phyloP scores from a whole-genome alignment of 1,140 invertebrate genomes.

The Apolygus lucorum region DNA sequence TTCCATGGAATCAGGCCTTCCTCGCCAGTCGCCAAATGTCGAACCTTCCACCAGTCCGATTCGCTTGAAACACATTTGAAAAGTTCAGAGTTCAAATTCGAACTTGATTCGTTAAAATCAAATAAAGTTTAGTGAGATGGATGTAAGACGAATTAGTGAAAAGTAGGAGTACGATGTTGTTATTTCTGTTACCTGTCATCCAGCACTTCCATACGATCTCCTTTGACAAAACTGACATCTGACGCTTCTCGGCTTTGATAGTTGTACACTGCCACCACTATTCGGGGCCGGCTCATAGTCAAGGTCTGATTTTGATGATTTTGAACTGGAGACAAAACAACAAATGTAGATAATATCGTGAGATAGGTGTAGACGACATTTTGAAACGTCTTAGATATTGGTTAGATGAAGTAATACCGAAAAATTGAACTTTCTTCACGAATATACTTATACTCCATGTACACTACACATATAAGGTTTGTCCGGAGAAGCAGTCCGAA shows the following conservation, averaged over 20 bases:
- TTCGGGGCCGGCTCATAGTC: constrained; percentile 40
- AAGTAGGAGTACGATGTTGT: not conserved
- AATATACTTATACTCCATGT: no score
- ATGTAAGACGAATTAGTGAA: not conserved
- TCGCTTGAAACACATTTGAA: no score
- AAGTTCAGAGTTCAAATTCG: no score
- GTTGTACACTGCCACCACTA: constrained; percentile 83
- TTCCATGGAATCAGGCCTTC: constrained; percentile 89
- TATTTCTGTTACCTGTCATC: constrained; percentile 55
- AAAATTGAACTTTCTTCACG: no score
- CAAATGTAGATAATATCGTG: constrained; percentile 34
- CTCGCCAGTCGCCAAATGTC: constrained; percentile 69
- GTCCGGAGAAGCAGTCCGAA: no score
- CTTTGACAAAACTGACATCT: constrained; percentile 85
- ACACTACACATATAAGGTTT: no score
- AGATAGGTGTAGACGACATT: no score
- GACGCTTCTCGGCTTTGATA: constrained; percentile 82
- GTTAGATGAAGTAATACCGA: no score
- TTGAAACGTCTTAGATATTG: no score
- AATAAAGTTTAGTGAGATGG: no score
- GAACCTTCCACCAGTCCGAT: constrained; percentile 89
- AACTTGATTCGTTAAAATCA: no score
- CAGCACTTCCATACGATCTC: constrained; percentile 80
- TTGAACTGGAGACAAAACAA: constrained; percentile 32
- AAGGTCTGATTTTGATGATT: constrained; percentile 7